phyloP scores from a whole-genome alignment of 2,797 vertebrate species.

The Falco biarmicus region DNA sequence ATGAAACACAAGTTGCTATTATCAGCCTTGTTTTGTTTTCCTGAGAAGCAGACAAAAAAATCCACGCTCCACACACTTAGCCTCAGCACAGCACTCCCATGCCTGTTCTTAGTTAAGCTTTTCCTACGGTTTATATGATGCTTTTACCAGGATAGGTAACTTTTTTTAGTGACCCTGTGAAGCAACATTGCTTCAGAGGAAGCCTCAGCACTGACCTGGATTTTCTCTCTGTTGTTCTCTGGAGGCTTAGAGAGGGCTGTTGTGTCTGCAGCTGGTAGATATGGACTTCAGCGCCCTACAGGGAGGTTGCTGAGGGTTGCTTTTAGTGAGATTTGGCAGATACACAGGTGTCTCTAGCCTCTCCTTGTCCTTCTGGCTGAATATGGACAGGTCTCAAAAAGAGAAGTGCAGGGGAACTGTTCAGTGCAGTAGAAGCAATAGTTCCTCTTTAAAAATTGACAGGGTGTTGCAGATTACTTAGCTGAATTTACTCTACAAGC shows the following conservation, averaged over 20 bases:
- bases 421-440: neutral
- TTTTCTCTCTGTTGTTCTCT: neutral
- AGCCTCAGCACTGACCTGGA: neutral
- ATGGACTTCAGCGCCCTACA: fast-evolving
- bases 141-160: neutral
- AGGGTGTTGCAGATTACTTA: neutral
- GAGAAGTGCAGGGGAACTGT: neutral
- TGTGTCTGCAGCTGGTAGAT: fast-evolving
- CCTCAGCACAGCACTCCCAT: neutral
- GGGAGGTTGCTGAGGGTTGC: neutral
- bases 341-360: neutral
- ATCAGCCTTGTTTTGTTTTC: neutral
- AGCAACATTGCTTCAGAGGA: neutral
- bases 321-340: neutral
- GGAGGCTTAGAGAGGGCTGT: neutral
- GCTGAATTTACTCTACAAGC: neutral
- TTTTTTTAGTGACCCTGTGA: neutral
- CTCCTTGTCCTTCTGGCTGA: neutral
- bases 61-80: neutral
- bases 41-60: neutral
- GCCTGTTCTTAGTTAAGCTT: neutral
- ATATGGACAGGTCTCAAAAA: neutral
- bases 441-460: neutral
- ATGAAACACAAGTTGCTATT: neutral
- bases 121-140: neutral